Percentiles rank a stretch among this genome's conserved stretches.
Conservation (phyloP, 2,113 vertebrate genomes). For the Seriola dumerili region DNA sequence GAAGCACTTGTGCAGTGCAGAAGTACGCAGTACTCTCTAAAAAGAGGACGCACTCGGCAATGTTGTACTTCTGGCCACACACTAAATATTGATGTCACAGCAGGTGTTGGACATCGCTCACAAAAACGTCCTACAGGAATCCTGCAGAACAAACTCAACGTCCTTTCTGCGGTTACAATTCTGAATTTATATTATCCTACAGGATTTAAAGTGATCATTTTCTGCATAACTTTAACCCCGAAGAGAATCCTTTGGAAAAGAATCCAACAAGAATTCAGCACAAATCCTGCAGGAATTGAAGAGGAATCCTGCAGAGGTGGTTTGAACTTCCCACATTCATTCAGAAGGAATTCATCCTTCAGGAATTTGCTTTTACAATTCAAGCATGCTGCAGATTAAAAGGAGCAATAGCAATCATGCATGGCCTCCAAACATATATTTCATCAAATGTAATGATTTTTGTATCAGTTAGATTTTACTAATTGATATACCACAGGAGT, state of each 20-base stretch:
- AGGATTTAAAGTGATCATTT: neutral
- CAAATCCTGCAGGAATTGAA: neutral
- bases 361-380: neutral
- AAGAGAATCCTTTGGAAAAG: neutral
- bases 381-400: neutral
- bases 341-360: neutral
- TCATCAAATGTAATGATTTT: neutral
- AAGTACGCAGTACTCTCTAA: neutral
- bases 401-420: neutral
- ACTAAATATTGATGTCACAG: slow-evolving; percentile 15
- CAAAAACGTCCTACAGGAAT: neutral
- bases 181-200: neutral
- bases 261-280: too few species aligned
- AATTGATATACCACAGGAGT: neutral
- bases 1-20: neutral
- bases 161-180: neutral
- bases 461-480: neutral
- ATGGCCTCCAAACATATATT: neutral
- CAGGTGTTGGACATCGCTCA: neutral
- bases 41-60: neutral
- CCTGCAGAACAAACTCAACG: neutral
- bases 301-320: neutral
- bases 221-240: neutral
- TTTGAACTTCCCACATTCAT: neutral
- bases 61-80: neutral